A percentile compares a stretch with the other conserved stretches of the same genome.
phyloP scores from a whole-genome alignment of 2,113 vertebrate species.

The Podiceps cristatus region DNA sequence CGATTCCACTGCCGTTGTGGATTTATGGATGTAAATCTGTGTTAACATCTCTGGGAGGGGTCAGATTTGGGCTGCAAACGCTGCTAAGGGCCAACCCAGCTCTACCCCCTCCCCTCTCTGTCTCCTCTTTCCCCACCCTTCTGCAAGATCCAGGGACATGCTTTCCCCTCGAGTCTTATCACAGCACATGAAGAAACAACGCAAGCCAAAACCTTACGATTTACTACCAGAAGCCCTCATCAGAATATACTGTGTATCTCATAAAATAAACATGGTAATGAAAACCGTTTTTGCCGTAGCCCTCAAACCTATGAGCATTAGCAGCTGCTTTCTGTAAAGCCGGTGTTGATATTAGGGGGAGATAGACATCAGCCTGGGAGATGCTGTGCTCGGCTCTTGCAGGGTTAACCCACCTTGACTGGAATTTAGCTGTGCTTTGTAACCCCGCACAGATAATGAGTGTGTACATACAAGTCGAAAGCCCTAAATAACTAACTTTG shows the following conservation, averaged over 20 bases:
- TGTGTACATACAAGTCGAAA: background rate
- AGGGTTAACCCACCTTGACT: background rate
- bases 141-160: accelerated
- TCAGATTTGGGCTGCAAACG: background rate
- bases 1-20: accelerated
- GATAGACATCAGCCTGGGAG: background rate
- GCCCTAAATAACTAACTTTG: conserved; percentile 20
- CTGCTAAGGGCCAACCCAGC: background rate
- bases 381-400: background rate
- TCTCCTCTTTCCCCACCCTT: background rate
- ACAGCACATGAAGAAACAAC: background rate
- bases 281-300: background rate
- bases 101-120: background rate
- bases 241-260: conserved; percentile 44
- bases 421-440: background rate
- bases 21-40: background rate
- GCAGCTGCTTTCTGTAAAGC: conserved; percentile 48
- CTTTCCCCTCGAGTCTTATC: background rate
- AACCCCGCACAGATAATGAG: background rate
- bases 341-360: background rate
- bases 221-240: conserved; percentile 58
- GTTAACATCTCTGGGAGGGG: background rate
- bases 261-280: conserved; percentile 61
- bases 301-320: conserved; percentile 32
- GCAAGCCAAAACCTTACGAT: conserved; percentile 14